Base-by-base conservation (phyloP, 2,797 vertebrate species). In the Monodelphis domestica region DNA sequence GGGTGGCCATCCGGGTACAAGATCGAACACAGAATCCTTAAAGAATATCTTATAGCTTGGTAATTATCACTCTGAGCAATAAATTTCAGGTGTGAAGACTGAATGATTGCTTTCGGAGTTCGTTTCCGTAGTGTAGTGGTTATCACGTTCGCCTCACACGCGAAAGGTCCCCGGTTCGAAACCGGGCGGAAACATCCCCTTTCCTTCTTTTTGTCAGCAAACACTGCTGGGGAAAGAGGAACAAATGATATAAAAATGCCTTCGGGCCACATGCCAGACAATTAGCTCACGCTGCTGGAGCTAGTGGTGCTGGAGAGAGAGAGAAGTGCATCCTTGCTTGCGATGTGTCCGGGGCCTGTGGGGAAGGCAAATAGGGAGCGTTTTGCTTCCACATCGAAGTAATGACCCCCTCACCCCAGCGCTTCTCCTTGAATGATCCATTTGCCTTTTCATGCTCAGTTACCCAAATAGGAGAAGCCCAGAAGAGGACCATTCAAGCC, bases 161-260 rank as follows among this genome's bases (percentile, higher is more conserved):
- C 89, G 87, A 97, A 97, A 97, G 95, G 95, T 97, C 97, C 96
- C 96, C 96, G 94, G 97, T 96, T 98, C 94, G 96, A 97, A 95
- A 96, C 94, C 94, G 97, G 96, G 97, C 91, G 88, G 94, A 96
- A 97, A 97, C 96, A 96, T 0, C n/a, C n/a, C n/a, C n/a, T n/a
- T n/a, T n/a, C n/a, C n/a, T n/a, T n/a, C n/a, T n/a, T n/a, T n/a
- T n/a, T n/a, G n/a, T n/a, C n/a, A n/a, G n/a, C 28, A 57, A 30
- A 14, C 57, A 59, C 5, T 5, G n/a, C 45, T 9, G 45, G 38
- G 70, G 7, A 78, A 45, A 78, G 7, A 1, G 21, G 21, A 11
- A 45, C n/a, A 45, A 78, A 45, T 7, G 17, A 78, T 24, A 78
- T 7, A 38, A 9, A 38, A 45, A 11, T 24, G 17, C 3, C 54